Evolutionary conservation across 2,797 vertebrate genomes (phyloP), one percentile per base, ranked within the genome.

Genomic region (Pseudopleuronectes americanus): DNA sequence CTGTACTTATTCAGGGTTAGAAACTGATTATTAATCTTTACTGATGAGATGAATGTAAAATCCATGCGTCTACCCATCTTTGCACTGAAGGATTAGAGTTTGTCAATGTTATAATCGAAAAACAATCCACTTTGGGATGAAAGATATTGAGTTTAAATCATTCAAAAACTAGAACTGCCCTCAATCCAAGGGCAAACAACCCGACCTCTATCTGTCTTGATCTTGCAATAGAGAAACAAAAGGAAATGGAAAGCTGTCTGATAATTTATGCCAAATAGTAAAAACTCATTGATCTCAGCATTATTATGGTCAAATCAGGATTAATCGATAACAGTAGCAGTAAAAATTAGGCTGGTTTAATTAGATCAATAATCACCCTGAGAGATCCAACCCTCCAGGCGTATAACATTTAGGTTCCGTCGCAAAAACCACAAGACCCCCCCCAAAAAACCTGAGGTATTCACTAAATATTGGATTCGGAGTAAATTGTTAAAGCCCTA

Each of bases 11-110:
- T 60, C 53, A 2, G 52, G 48, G 41, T 45, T 45, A 45, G 0
- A 54, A 64, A 19, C 52, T 65, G 38, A 83, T 68, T 70, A 66
- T 48, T 21, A 67, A 38, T 69, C 41, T 70, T 73, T 79, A 63
- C 64, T 68, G 23, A 49, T 66, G 61, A 64, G 54, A 76, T 43
- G 24, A 71, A 75, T 45, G 43, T 19, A 19, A 45, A 7, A 45
- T 45, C 43, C 43, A 45, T 45, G 43, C 6, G 16, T 16, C 7
- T 65, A 17, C 33, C 43, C 38, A 10, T 69, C 36, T 57, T 67
- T 31, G 49, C 28, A 19, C 22, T 24, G 9, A 68, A 57, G 31
- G 41, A 41, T 16, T 23, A 0, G 57, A 53, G 41, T 16, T 28
- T 62, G 38, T 68, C 36, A 77, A 77, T 36, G 55, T 17, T 31